Evolutionary conservation across 2,797 vertebrate genomes (phyloP).

Genomic region (Hydrophis major): DNA sequence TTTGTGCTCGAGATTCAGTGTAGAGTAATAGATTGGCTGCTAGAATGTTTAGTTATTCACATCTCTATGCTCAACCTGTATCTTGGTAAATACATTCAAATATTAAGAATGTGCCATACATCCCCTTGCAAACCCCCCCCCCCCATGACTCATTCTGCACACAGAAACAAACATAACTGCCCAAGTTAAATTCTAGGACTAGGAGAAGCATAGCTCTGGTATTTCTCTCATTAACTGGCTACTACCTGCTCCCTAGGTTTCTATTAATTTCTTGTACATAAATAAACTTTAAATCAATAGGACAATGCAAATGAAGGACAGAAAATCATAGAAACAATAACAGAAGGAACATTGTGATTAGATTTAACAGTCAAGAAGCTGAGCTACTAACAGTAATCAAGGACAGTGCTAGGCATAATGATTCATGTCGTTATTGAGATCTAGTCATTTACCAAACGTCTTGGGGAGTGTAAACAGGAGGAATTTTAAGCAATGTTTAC

Average conservation of each 20-base stretch:
- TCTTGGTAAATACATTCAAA: neutral
- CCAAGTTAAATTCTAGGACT: neutral
- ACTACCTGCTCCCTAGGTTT: neutral
- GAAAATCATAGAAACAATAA: neutral
- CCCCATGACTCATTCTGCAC: neutral
- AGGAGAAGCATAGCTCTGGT: neutral
- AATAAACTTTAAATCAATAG: neutral
- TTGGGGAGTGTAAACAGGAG: neutral
- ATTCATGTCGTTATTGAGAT: neutral
- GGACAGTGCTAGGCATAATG: neutral
- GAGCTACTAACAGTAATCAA: neutral
- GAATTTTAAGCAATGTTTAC: neutral
- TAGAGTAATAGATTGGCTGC: neutral
- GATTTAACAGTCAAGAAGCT: neutral
- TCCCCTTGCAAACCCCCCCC: accelerated
- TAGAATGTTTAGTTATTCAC: neutral
- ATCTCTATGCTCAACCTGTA: neutral
- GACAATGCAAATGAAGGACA: neutral
- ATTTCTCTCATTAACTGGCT: neutral
- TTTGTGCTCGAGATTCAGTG: neutral
- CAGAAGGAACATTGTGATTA: neutral
- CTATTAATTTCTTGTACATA: neutral
- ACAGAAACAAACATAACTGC: neutral
- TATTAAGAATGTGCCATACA: neutral
- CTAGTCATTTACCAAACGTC: neutral